These are phyloP conservation scores for Pygoscelis adeliae DNA, from an alignment of 2,113 vertebrate species.

Conservation along the genomic window DNA sequence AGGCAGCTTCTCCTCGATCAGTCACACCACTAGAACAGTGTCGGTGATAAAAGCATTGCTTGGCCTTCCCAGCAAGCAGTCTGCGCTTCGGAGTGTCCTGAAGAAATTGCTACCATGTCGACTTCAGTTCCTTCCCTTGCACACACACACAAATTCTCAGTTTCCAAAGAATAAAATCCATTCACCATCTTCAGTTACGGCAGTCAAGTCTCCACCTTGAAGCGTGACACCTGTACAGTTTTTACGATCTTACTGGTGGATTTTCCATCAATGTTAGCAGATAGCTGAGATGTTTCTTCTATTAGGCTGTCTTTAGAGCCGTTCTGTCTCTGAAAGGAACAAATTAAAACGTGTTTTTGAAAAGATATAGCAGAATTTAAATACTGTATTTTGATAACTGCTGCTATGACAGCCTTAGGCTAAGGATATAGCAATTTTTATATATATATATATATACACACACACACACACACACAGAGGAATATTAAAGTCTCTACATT, in stretches of 20 bases:
- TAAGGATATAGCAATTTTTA: not conserved
- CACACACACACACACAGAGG: not conserved
- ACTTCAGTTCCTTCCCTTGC: not conserved
- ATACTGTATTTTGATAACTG: not conserved
- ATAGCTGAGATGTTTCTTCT: slow-evolving; percentile 70
- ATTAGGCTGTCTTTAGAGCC: slow-evolving; percentile 84
- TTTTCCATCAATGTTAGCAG: slow-evolving; percentile 74
- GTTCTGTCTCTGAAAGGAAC: slow-evolving; percentile 75
- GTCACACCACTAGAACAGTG: not conserved
- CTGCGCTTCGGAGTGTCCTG: not conserved
- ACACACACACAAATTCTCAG: slow-evolving; percentile 1
- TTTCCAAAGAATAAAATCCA: slow-evolving; percentile 36
- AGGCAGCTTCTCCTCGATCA: not conserved
- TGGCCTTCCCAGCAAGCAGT: not conserved
- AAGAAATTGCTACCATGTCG: not conserved
- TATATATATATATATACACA: not conserved
- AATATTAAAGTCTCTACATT: not conserved
- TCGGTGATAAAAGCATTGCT: not conserved
- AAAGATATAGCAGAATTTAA: not conserved
- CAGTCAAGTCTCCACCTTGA: slow-evolving; percentile 82
- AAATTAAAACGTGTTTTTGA: not conserved
- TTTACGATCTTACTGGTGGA: slow-evolving; percentile 77
- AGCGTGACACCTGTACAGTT: slow-evolving; percentile 74
- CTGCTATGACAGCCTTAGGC: not conserved
- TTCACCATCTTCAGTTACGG: not conserved